These are phyloP conservation scores for Harpalus rubripes DNA, from an alignment of 2,888 invertebrate genomes.

Conservation along the genomic window DNA sequence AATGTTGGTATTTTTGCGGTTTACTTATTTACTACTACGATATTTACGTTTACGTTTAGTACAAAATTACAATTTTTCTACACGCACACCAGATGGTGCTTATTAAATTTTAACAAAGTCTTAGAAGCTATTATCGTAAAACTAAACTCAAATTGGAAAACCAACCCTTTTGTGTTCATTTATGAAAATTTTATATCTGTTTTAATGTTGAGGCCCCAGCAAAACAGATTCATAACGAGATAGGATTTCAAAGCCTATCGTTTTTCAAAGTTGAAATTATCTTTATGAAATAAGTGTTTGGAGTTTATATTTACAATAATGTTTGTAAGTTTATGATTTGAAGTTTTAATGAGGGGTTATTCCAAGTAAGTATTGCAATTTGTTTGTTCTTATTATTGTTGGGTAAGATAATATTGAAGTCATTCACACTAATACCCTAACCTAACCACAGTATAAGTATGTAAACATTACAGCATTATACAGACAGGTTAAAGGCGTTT, in stretches of 20 bases:
- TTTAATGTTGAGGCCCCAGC: slow-evolving; percentile 49
- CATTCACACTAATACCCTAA: neutral
- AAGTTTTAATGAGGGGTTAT: slow-evolving; percentile 18
- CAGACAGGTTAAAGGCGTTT: neutral
- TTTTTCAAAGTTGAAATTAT: neutral
- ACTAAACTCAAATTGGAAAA: slow-evolving; percentile 54
- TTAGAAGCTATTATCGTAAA: slow-evolving; percentile 61
- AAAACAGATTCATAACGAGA: slow-evolving; percentile 36
- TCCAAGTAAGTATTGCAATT: slow-evolving; percentile 8
- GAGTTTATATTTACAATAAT: neutral
- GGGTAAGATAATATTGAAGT: slow-evolving; percentile 7
- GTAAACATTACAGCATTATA: neutral
- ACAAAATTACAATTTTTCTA: slow-evolving; percentile 33
- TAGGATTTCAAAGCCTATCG: neutral
- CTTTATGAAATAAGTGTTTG: slow-evolving; percentile 17
- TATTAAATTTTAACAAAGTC: slow-evolving; percentile 38
- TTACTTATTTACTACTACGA: neutral
- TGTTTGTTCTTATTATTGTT: neutral
- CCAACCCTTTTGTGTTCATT: slow-evolving; percentile 59
- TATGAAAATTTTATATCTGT: slow-evolving; percentile 55
- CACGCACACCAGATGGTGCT: slow-evolving; percentile 34
- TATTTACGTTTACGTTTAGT: slow-evolving; percentile 20
- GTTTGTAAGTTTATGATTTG: slow-evolving; percentile 26
- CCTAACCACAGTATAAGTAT: neutral
- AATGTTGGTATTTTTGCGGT: neutral